Percentiles rank a stretch among this genome's conserved stretches.
phyloP scores from a whole-genome alignment of 2,113 vertebrate species.

The Euleptes europaea region DNA sequence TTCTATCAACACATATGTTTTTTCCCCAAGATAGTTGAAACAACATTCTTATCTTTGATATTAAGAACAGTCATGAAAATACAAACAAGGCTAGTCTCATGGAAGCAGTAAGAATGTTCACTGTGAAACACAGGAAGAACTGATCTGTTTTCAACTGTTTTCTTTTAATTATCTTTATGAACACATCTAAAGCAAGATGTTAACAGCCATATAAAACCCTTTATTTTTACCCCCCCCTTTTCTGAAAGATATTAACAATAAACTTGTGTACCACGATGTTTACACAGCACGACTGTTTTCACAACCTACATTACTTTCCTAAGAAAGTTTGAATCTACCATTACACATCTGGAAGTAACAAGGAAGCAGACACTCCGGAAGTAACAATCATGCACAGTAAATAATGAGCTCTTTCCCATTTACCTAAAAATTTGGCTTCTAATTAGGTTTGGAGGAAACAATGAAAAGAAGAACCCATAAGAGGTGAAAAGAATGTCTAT shows the following conservation, averaged over 20 bases:
- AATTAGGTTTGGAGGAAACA: not conserved
- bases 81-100: not conserved
- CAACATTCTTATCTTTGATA: not conserved
- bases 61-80: not conserved
- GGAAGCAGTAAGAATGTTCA: not conserved
- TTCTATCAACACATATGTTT: not conserved
- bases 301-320: not conserved
- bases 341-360: not conserved
- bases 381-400: not conserved
- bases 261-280: not conserved
- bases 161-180: constrained; percentile 3
- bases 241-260: not conserved
- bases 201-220: not conserved
- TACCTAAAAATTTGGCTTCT: not conserved
- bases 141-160: not conserved
- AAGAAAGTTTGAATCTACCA: not conserved
- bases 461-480: not conserved
- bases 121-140: not conserved
- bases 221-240: not conserved
- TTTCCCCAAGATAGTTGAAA: not conserved
- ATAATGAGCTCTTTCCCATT: not conserved
- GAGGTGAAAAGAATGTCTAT: not conserved
- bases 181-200: not conserved
- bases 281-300: not conserved
- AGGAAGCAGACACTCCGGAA: not conserved